These are phyloP conservation scores for Acronicta alni DNA, from an alignment of 2,888 invertebrate genomes.

Conservation along the genomic window DNA sequence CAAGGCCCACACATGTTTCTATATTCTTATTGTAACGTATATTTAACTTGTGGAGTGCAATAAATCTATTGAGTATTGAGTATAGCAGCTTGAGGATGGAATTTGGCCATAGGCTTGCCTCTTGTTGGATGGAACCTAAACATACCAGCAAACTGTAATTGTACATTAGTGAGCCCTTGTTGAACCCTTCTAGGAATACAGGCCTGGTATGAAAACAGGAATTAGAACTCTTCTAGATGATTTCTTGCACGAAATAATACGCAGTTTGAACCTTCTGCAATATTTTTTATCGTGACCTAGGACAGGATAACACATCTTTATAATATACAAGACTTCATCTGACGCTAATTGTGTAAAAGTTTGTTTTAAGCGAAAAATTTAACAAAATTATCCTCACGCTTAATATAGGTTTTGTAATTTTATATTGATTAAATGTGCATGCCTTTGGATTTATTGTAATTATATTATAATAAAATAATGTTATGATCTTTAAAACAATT, in stretches of 20 bases:
- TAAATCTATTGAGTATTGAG: too few species aligned
- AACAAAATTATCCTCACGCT: conserved; percentile 38
- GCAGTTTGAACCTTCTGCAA: conserved; percentile 19
- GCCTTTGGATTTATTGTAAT: conserved; percentile 37
- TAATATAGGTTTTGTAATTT: conserved; percentile 40
- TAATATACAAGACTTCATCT: conserved; percentile 23
- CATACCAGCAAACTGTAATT: too few species aligned
- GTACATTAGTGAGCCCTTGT: too few species aligned
- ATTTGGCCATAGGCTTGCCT: too few species aligned
- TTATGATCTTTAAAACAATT: conserved; percentile 18
- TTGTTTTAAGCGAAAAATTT: conserved; percentile 41
- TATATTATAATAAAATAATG: conserved; percentile 5
- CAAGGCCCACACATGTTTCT: too few species aligned
- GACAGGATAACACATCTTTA: conserved; percentile 34
- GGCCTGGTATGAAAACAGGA: too few species aligned
- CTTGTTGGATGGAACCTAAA: too few species aligned
- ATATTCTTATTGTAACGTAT: too few species aligned
- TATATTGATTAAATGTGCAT: conserved; percentile 42
- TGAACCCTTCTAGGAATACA: too few species aligned
- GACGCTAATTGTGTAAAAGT: conserved; percentile 51
- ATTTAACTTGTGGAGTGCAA: too few species aligned
- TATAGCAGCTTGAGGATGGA: too few species aligned
- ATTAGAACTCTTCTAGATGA: too few species aligned
- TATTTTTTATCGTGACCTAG: background rate
- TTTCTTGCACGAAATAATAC: background rate